Evolutionary conservation across 2,113 vertebrate genomes (phyloP).

Genomic region (Macquaria australasica): DNA sequence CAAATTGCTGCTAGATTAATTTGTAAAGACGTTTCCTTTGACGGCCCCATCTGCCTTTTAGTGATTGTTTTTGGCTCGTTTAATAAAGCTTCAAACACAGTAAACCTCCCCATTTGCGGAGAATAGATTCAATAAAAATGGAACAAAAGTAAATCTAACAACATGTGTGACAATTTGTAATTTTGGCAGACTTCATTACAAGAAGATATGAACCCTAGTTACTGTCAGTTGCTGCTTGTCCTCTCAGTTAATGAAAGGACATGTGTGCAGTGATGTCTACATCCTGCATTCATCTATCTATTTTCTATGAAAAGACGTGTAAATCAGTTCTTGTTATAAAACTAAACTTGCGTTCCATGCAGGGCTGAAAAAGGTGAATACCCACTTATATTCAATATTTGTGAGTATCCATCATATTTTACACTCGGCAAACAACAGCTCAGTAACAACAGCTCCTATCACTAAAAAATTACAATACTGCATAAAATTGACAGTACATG

Average conservation of each 20-base stretch:
- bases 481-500: background rate
- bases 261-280: background rate
- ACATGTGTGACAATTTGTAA: background rate
- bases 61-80: constrained; percentile 9
- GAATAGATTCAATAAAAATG: background rate
- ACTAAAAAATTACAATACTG: background rate
- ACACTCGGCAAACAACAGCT: background rate
- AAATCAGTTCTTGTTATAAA: background rate
- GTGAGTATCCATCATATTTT: background rate
- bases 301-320: background rate
- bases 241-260: background rate
- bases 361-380: background rate
- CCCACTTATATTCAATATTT: background rate
- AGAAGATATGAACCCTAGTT: background rate
- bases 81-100: constrained; percentile 3
- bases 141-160: background rate
- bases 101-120: background rate
- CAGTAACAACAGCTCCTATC: background rate
- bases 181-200: background rate
- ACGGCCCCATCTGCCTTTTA: constrained; percentile 41
- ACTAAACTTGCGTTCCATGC: background rate
- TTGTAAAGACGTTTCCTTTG: constrained; percentile 9
- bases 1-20: background rate
- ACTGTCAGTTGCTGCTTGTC: background rate
- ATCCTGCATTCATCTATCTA: background rate